phyloP scores from a whole-genome alignment of 2,113 vertebrate species.

The Odobenus rosmarus region DNA sequence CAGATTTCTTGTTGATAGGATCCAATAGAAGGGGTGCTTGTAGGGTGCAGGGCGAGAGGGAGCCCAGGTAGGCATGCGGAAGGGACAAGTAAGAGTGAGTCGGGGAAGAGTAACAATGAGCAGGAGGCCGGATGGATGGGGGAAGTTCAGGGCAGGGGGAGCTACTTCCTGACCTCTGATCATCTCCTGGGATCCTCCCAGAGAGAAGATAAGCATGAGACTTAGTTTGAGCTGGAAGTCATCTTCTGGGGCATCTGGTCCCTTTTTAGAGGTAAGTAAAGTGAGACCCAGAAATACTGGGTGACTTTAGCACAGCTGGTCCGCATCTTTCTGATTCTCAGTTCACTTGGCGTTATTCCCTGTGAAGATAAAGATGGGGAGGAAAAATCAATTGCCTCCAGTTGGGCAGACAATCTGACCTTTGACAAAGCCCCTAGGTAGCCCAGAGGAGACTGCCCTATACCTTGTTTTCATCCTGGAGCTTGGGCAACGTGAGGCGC shows the following conservation, averaged over 20 bases:
- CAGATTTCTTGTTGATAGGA: neutral
- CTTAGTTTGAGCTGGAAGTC: neutral
- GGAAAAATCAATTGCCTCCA: neutral
- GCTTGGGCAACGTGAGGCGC: fast-evolving
- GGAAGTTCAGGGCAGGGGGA: neutral
- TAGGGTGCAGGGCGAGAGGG: neutral
- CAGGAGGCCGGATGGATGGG: neutral
- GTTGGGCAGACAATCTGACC: neutral
- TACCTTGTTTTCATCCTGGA: neutral
- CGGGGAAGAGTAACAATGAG: neutral
- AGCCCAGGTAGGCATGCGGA: neutral
- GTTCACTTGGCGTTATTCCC: neutral
- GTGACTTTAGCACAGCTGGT: neutral
- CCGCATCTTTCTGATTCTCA: neutral
- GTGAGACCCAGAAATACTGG: neutral
- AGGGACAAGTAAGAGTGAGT: too few species aligned
- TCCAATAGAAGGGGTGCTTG: neutral
- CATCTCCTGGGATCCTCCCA: neutral
- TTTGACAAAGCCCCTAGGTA: neutral
- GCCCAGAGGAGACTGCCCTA: neutral
- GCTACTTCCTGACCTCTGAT: neutral
- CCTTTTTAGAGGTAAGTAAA: slow-evolving; percentile 25
- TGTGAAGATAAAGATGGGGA: neutral
- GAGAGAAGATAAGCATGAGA: neutral
- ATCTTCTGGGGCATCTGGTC: neutral